These are phyloP conservation scores for Chymomyza amoena DNA, from an alignment of 2,888 invertebrate genomes.

Conservation along the genomic window DNA sequence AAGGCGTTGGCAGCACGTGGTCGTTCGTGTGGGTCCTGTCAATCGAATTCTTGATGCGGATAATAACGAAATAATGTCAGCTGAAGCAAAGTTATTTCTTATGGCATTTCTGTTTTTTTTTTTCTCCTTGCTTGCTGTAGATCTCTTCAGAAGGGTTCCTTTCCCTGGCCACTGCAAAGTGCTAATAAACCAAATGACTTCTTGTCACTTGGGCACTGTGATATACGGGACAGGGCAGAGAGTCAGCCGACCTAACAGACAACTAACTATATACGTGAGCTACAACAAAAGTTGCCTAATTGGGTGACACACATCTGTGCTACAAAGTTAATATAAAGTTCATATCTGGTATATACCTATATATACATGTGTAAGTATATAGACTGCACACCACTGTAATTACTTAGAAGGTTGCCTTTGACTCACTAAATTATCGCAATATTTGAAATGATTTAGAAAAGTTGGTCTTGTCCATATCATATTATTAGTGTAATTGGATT, in stretches of 20 bases:
- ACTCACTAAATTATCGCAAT: neutral
- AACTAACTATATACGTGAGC: slow-evolving; percentile 15
- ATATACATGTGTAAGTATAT: neutral
- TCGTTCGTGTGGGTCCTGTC: slow-evolving; percentile 34
- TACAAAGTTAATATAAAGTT: neutral
- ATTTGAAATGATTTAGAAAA: no score
- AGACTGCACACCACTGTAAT: neutral
- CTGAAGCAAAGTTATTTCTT: slow-evolving; percentile 48
- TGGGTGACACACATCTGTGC: slow-evolving; percentile 33
- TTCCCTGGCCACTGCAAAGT: slow-evolving; percentile 31
- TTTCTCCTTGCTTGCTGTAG: slow-evolving; percentile 21
- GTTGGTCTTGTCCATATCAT: neutral
- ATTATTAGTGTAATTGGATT: neutral
- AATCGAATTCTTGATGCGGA: slow-evolving; percentile 70
- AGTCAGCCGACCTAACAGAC: slow-evolving; percentile 1
- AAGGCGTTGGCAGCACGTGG: slow-evolving; percentile 67
- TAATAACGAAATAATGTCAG: slow-evolving; percentile 74
- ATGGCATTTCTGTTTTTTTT: slow-evolving; percentile 22
- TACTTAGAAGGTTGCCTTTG: neutral
- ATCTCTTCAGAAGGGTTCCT: slow-evolving; percentile 48
- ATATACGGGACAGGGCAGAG: slow-evolving; percentile 30
- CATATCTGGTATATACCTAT: neutral
- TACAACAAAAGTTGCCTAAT: slow-evolving; percentile 36
- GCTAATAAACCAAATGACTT: slow-evolving; percentile 67
- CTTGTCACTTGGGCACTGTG: slow-evolving; percentile 57